Evolutionary conservation across 2,888 invertebrate genomes (phyloP).

Genomic region (Cerceris ruficornis): DNA sequence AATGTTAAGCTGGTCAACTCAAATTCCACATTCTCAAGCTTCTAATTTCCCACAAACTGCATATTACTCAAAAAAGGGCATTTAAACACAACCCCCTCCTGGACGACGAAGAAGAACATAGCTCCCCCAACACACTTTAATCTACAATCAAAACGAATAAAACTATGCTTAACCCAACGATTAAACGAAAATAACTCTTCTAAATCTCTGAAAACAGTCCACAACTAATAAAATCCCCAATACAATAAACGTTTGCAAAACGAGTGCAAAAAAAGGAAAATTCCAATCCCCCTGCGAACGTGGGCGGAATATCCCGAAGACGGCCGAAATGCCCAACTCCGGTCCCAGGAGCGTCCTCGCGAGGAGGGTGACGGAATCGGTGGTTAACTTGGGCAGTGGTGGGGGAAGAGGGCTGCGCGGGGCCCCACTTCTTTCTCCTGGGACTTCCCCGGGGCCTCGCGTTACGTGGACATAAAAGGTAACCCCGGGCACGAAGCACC

Average conservation of each 20-base stretch:
- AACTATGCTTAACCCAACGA: too few relatives aligned
- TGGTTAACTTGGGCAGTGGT: conserved; percentile 11
- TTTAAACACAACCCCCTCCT: too few relatives aligned
- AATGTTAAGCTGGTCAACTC: too few relatives aligned
- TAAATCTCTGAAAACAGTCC: too few relatives aligned
- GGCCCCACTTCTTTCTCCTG: conserved; percentile 35
- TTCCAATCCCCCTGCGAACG: too few relatives aligned
- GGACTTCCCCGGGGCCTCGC: conserved; percentile 58
- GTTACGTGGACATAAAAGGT: conserved; percentile 75
- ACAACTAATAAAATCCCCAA: neutral
- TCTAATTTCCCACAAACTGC: too few relatives aligned
- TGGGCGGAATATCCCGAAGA: conserved; percentile 1
- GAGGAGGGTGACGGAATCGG: conserved; percentile 14
- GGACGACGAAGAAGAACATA: too few relatives aligned
- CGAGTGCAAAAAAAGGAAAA: neutral
- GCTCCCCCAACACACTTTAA: too few relatives aligned
- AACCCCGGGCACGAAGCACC: conserved; percentile 60
- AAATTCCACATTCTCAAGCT: too few relatives aligned
- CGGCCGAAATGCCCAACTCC: conserved; percentile 20
- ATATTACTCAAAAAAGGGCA: too few relatives aligned
- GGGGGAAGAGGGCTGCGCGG: neutral
- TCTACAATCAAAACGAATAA: too few relatives aligned
- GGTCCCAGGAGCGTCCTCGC: conserved; percentile 21
- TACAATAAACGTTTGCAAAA: neutral
- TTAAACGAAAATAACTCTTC: too few relatives aligned